Percentiles rank a stretch among this genome's conserved stretches.
These are phyloP conservation scores for Pachycephus smyrnensis DNA, from an alignment of 2,888 invertebrate species.

Conservation along the genomic window DNA sequence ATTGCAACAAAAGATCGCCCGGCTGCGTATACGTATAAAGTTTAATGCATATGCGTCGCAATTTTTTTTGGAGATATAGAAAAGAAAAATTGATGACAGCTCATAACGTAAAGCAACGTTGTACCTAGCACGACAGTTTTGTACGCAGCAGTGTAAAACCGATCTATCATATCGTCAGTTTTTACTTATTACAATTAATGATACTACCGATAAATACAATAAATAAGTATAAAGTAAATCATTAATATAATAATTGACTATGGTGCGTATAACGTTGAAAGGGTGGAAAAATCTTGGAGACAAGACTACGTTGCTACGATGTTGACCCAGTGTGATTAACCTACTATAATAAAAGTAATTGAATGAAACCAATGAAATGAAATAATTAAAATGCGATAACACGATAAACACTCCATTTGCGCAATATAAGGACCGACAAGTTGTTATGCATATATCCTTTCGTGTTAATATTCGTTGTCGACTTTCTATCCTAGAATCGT, in stretches of 20 bases:
- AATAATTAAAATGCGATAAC: neutral
- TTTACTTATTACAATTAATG: slow-evolving; percentile 49
- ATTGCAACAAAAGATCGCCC: neutral
- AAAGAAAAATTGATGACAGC: neutral
- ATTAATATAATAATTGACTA: slow-evolving; percentile 28
- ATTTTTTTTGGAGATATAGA: neutral
- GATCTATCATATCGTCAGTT: slow-evolving; percentile 57
- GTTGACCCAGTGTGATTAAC: slow-evolving; percentile 45
- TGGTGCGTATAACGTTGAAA: slow-evolving; percentile 29
- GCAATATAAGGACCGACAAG: neutral
- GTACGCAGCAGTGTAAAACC: slow-evolving; percentile 35
- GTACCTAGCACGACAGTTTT: slow-evolving; percentile 27
- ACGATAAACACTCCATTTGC: neutral
- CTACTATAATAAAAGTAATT: slow-evolving; percentile 22
- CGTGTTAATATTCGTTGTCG: neutral
- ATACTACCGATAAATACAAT: slow-evolving; percentile 42
- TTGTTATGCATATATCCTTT: neutral
- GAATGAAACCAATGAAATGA: neutral
- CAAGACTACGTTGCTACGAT: slow-evolving; percentile 38
- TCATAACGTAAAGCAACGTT: neutral
- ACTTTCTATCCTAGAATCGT: neutral
- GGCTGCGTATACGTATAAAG: neutral
- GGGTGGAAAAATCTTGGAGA: slow-evolving; percentile 32
- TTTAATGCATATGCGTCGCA: neutral
- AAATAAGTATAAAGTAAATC: slow-evolving; percentile 34